Conservation (phyloP, 2,797 vertebrate genomes). For the Basileuterus tristriatus region DNA sequence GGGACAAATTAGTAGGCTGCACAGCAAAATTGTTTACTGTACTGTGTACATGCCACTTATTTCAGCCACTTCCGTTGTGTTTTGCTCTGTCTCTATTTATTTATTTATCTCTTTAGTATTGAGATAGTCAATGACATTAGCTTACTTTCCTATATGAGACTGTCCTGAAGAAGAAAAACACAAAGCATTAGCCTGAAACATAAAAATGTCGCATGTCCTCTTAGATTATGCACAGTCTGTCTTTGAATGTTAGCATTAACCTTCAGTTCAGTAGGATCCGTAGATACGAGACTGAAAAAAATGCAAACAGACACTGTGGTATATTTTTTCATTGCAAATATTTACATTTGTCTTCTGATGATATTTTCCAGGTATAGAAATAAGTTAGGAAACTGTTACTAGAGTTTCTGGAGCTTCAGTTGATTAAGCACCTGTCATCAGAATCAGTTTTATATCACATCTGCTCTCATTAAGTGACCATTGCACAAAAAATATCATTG, state of each 20-base stretch:
- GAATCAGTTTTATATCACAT: constrained; percentile 23
- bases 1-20: constrained; percentile 3
- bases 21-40: constrained; percentile 1
- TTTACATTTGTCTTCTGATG: constrained; percentile 34
- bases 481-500: neutral
- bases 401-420: neutral
- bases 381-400: neutral
- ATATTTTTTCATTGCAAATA: constrained; percentile 3
- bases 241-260: constrained; percentile 50
- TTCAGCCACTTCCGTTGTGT: neutral
- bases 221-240: constrained; percentile 24
- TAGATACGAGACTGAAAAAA: neutral
- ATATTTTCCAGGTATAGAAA: constrained; percentile 37
- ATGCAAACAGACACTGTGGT: neutral
- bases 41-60: neutral
- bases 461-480: constrained; percentile 32
- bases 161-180: constrained; percentile 10
- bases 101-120: constrained; percentile 10
- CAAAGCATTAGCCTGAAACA: constrained; percentile 7
- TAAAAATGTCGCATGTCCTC: constrained; percentile 17
- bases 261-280: constrained; percentile 34
- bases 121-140: constrained; percentile 3
- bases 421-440: constrained; percentile 14
- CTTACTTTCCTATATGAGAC: neutral
- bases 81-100: constrained; percentile 6